phyloP scores from a whole-genome alignment of 1,140 invertebrate species.

The Harpegnathos saltator region DNA sequence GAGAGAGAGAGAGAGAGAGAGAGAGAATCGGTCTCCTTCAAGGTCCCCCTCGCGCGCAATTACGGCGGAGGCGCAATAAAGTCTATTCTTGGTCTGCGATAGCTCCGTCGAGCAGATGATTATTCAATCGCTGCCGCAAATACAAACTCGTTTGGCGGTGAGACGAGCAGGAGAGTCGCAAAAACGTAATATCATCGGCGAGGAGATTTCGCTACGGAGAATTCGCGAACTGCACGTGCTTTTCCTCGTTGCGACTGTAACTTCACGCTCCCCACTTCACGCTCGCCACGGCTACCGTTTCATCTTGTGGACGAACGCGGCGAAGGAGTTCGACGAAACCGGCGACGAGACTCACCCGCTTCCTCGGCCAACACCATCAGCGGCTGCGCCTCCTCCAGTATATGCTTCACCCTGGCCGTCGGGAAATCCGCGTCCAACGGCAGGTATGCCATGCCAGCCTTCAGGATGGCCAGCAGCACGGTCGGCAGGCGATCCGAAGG shows the following conservation, averaged over 20 bases:
- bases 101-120: neutral
- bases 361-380: slow-evolving; percentile 89
- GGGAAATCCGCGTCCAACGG: slow-evolving; percentile 93
- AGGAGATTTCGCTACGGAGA: too few relatives aligned
- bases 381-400: slow-evolving; percentile 91
- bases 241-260: too few relatives aligned
- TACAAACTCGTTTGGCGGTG: neutral
- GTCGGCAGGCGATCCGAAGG: slow-evolving; percentile 90
- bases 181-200: too few relatives aligned
- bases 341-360: slow-evolving; percentile 76
- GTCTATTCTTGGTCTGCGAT: neutral
- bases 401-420: slow-evolving; percentile 90
- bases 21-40: too few relatives aligned
- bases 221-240: too few relatives aligned
- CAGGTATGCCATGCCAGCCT: slow-evolving; percentile 93
- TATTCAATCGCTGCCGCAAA: neutral
- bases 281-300: too few relatives aligned
- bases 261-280: too few relatives aligned
- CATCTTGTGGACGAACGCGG: too few relatives aligned
- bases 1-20: neutral
- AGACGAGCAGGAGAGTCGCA: too few relatives aligned
- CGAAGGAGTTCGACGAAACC: too few relatives aligned
- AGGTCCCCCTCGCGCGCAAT: neutral
- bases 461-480: slow-evolving; percentile 91
- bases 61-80: slow-evolving; percentile 6